Evolutionary conservation across 2,888 invertebrate genomes (phyloP), one percentile per base, ranked within the genome.

Genomic region (Epinotia nisella): DNA sequence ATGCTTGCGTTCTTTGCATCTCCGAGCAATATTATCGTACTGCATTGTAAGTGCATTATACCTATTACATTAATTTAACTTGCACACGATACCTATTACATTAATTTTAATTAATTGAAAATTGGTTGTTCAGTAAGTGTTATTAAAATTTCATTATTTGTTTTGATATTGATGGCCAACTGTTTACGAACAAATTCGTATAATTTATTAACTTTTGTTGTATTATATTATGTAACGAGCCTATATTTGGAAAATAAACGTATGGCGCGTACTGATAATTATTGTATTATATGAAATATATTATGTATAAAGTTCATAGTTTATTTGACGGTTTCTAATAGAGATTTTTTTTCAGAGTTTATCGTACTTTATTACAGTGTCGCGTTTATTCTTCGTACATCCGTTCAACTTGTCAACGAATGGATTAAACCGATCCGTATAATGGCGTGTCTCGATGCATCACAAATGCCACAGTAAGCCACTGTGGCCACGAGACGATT

Each of bases 401-500:
- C 41, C 29, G 39, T 41, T 13, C 61, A 61, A 17, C 49, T 39
- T 53, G 53, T 61, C 41, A 55, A 61, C 51, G 69, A 3, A n/a
- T 41, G 17, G 35, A 65, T 67, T 53, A 56, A 58, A 53, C 39
- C 53, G 55, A 71, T 67, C 66, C 60, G 55, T 49, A 49, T 45
- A 35, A 64, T 64, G 64, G 58, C 62, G 39, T 51, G 61, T 10
- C 61, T 51, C 61, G 59, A 64, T 69, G 67, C 60, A 67, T 66
- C 66, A 67, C 64, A 70, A 71, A 61, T 49, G 61, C 35, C 70
- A 64, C 59, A 64, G 60, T 74, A 71, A 71, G 75, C 70, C 55
- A 19, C 45, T 39, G 68, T 56, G 61, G 58, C 61, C 70, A 61
- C 64, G 75, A 67, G 71, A 66, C 76, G 75, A 76, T 75, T 74